These are phyloP conservation scores for Plebejus argus DNA, from an alignment of 2,888 invertebrate genomes.

Conservation along the genomic window DNA sequence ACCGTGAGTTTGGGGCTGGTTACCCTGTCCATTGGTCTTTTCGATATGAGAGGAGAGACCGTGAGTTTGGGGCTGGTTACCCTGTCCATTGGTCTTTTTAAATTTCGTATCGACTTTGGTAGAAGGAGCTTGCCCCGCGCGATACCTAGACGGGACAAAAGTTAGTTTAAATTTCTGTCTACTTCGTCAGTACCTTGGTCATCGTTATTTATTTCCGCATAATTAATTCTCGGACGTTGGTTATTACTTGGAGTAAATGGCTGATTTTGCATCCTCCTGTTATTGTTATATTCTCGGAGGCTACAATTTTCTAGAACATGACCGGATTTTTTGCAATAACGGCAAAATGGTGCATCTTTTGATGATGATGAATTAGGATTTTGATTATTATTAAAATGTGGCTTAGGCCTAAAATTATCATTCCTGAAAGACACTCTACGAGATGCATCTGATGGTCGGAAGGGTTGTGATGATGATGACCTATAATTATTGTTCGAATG, in stretches of 20 bases:
- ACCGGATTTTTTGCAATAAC: constrained; percentile 30
- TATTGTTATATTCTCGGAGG: neutral
- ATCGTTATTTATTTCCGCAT: neutral
- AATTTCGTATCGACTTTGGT: constrained; percentile 9
- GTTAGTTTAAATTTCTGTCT: constrained; percentile 19
- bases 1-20: no score
- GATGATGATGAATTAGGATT: constrained; percentile 24
- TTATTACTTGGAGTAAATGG: no score
- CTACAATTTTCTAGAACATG: constrained; percentile 30
- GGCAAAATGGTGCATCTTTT: constrained; percentile 21
- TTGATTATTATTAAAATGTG: constrained; percentile 2
- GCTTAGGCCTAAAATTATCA: constrained; percentile 33
- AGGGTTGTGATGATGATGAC: neutral
- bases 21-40: no score
- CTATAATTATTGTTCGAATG: no score
- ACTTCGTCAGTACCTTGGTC: neutral
- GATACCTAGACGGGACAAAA: constrained; percentile 25
- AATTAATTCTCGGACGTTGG: no score
- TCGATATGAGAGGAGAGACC: no score
- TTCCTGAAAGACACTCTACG: constrained; percentile 32
- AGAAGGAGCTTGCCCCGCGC: constrained; percentile 25
- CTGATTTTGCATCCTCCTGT: no score
- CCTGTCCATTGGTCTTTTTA: constrained; percentile 25
- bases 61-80: no score
- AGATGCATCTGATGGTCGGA: constrained; percentile 28